Evolutionary conservation across 2,113 vertebrate genomes (phyloP).

Genomic region (Riparia riparia): DNA sequence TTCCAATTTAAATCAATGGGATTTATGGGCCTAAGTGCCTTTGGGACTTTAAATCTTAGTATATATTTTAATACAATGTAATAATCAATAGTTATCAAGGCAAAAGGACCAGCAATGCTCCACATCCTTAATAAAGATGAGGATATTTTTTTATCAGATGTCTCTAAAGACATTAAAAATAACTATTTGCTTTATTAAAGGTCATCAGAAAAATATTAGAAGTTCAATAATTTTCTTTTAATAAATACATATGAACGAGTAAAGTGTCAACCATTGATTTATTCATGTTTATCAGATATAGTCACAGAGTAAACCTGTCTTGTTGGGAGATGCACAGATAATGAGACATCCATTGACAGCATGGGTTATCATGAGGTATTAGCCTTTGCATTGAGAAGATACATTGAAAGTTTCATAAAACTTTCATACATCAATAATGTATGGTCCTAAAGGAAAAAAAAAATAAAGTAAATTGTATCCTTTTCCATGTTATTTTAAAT

Average conservation of each 20-base stretch:
- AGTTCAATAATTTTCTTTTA: background rate
- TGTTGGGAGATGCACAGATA: background rate
- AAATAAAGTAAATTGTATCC: background rate
- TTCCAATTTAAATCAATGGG: conserved; percentile 22
- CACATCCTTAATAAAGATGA: background rate
- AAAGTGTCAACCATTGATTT: background rate
- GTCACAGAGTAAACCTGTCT: background rate
- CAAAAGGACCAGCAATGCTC: background rate
- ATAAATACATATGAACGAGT: background rate
- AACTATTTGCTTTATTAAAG: background rate
- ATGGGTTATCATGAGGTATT: background rate
- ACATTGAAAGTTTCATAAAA: background rate
- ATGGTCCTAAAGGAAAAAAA: background rate
- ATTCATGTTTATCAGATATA: background rate
- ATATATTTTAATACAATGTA: background rate
- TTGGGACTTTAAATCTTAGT: conserved; percentile 1
- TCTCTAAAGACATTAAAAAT: background rate
- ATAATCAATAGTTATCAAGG: conserved; percentile 23
- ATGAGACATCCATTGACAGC: background rate
- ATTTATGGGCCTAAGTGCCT: background rate
- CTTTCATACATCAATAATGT: background rate
- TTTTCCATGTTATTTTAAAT: background rate
- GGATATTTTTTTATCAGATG: background rate
- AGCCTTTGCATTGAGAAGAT: background rate
- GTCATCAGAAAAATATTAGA: background rate